Conservation (phyloP, 2,888 invertebrate genomes). For the Psylliodes chrysocephalus region DNA sequence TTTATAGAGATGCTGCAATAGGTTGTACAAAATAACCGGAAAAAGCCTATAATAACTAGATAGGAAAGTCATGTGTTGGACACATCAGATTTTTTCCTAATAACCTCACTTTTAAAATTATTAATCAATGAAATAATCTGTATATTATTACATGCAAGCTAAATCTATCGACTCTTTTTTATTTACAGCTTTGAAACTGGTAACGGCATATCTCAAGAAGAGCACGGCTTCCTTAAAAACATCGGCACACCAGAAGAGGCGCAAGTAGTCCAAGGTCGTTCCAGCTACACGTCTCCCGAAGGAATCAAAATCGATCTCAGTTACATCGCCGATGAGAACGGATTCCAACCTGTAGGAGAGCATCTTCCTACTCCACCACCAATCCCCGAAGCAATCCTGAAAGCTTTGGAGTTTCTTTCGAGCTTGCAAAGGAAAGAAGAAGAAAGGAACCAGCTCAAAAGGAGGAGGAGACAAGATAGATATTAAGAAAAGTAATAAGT, state of each 20-base stretch:
- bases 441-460: constrained; percentile 6
- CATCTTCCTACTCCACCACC: constrained; percentile 84
- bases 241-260: constrained; percentile 44
- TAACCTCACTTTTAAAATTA: too few species aligned
- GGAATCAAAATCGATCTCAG: constrained; percentile 63
- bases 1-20: too few species aligned
- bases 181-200: constrained; percentile 65
- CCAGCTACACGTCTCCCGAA: constrained; percentile 50
- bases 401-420: constrained; percentile 68
- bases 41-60: too few species aligned
- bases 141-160: too few species aligned
- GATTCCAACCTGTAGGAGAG: constrained; percentile 76
- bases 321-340: constrained; percentile 76
- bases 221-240: constrained; percentile 55
- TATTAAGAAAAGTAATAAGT: background rate
- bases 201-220: constrained; percentile 66
- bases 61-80: too few species aligned
- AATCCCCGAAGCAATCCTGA: constrained; percentile 78
- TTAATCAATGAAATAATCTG: too few species aligned
- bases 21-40: too few species aligned
- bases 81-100: too few species aligned
- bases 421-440: constrained; percentile 75
- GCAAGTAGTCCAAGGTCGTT: constrained; percentile 52
- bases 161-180: too few species aligned
- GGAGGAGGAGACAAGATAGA: constrained; percentile 1